Evolutionary conservation across 2,888 invertebrate genomes (phyloP).

Genomic region (Pachydiplax longipennis): DNA sequence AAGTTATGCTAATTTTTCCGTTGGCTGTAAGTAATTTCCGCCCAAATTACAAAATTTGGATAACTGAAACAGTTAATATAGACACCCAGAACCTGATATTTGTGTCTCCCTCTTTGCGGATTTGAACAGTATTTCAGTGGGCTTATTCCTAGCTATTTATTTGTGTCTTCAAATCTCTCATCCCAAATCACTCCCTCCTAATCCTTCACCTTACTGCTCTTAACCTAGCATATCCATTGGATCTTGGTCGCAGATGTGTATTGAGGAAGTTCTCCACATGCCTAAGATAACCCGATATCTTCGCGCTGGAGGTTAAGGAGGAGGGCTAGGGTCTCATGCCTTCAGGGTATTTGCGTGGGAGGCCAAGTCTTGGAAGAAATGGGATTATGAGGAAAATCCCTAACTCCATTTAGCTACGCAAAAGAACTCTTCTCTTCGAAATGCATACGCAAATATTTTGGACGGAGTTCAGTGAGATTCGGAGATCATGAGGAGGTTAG

Average conservation of each 20-base stretch:
- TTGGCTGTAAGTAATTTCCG: no score
- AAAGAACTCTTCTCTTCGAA: not conserved
- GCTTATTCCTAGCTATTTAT: not conserved
- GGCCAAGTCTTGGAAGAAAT: not conserved
- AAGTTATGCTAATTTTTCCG: no score
- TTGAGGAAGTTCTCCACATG: slow-evolving; percentile 10
- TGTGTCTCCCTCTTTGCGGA: no score
- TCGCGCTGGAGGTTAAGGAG: not conserved
- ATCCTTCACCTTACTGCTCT: not conserved
- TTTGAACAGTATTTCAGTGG: no score
- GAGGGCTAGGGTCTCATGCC: not conserved
- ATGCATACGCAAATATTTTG: slow-evolving; percentile 12
- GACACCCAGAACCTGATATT: no score
- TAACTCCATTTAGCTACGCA: not conserved
- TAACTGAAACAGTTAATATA: no score
- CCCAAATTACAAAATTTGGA: no score
- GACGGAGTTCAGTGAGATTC: not conserved
- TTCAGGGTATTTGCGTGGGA: not conserved
- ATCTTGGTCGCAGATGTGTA: not conserved
- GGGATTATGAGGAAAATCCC: not conserved
- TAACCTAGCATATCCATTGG: not conserved
- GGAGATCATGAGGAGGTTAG: not conserved
- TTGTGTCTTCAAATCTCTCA: not conserved
- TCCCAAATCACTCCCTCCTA: not conserved
- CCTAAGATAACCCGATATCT: slow-evolving; percentile 25